Percentiles rank a stretch among this genome's conserved stretches.
Conservation (phyloP, 2,113 vertebrate genomes). For the Labeo rohita region DNA sequence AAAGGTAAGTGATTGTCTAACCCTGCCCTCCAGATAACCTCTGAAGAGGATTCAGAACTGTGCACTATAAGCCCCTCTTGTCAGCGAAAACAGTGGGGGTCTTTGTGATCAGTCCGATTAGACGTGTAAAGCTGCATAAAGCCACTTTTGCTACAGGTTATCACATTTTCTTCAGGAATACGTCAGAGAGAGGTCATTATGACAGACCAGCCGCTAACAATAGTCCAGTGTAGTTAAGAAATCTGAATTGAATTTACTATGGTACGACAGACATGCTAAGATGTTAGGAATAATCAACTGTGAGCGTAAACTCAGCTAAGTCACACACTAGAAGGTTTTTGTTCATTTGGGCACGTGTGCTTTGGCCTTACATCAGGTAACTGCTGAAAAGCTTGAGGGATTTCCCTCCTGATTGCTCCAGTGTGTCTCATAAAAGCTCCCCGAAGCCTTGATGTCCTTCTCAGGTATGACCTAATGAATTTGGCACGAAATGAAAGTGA, state of each 20-base stretch:
- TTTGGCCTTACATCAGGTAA: slow-evolving; percentile 24
- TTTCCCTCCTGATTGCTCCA: slow-evolving; percentile 32
- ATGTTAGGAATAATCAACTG: not conserved
- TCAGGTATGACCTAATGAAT: slow-evolving; percentile 40
- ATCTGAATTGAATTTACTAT: not conserved
- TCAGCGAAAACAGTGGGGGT: slow-evolving; percentile 36
- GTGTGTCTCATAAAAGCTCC: slow-evolving; percentile 39
- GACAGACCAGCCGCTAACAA: slow-evolving; percentile 2
- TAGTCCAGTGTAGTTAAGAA: not conserved
- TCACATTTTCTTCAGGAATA: slow-evolving; percentile 13
- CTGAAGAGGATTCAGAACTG: slow-evolving; percentile 38
- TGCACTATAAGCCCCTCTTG: slow-evolving; percentile 25
- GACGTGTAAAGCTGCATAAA: slow-evolving; percentile 37
- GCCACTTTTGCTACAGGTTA: slow-evolving; percentile 45
- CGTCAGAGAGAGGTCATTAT: not conserved
- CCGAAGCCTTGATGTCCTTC: slow-evolving; percentile 19
- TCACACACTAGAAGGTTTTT: not conserved
- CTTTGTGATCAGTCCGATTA: slow-evolving; percentile 46
- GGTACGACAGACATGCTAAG: not conserved
- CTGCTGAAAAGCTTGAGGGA: slow-evolving; percentile 30
- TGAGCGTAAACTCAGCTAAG: not conserved
- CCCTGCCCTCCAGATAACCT: slow-evolving; percentile 29
- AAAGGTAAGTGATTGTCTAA: slow-evolving; percentile 34
- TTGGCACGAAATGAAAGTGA: slow-evolving; percentile 38
- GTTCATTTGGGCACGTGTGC: not conserved